phyloP scores from a whole-genome alignment of 2,797 vertebrate genomes.

The Brotogeris chrysoptera region DNA sequence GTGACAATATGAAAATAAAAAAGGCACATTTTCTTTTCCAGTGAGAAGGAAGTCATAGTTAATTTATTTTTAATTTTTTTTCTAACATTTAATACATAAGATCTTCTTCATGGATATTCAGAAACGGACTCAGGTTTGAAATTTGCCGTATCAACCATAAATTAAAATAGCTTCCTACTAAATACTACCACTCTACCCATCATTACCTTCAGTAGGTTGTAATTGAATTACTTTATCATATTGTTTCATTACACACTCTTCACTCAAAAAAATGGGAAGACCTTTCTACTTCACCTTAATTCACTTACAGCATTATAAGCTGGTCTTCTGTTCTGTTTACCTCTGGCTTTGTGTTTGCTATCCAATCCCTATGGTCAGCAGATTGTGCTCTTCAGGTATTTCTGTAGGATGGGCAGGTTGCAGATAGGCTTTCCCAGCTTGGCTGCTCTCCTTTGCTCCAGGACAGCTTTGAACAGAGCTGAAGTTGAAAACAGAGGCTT shows the following conservation, averaged over 20 bases:
- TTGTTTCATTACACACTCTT: background rate
- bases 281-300: background rate
- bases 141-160: background rate
- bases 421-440: background rate
- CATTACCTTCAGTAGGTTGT: background rate
- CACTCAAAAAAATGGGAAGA: background rate
- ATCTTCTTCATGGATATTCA: background rate
- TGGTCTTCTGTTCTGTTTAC: background rate
- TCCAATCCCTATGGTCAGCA: fast-evolving
- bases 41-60: background rate
- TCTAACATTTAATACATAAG: background rate
- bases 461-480: background rate
- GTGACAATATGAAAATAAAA: background rate
- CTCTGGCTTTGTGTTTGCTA: background rate
- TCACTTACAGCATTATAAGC: background rate
- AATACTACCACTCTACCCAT: background rate
- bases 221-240: background rate
- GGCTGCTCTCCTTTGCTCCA: background rate
- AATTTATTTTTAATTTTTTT: background rate
- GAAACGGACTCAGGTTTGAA: background rate
- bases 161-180: background rate
- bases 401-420: background rate
- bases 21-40: background rate
- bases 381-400: background rate
- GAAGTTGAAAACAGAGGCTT: background rate